Conservation (phyloP, 2,888 invertebrate species). For the Drosophila kanekoi region DNA sequence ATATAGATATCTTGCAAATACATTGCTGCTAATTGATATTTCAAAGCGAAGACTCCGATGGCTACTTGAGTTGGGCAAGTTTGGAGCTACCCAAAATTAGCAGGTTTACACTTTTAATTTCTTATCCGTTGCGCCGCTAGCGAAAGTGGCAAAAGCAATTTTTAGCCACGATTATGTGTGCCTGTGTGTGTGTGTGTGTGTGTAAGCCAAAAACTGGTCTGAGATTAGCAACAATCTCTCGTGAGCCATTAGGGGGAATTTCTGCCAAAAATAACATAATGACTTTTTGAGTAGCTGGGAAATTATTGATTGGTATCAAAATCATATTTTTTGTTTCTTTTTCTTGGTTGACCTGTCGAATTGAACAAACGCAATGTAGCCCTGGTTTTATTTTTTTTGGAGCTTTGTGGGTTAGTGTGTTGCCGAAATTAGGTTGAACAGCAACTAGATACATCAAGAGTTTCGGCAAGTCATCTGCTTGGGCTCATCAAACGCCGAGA, state of each 20-base stretch:
- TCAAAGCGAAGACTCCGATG: constrained; percentile 21
- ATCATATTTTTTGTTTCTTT: constrained; percentile 18
- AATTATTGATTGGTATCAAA: constrained; percentile 68
- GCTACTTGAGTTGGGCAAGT: constrained; percentile 16
- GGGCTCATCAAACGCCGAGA: constrained; percentile 10
- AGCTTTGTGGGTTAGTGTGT: constrained; percentile 58
- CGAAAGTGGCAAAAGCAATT: constrained; percentile 61
- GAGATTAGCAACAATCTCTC: constrained; percentile 29
- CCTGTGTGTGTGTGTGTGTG: not conserved
- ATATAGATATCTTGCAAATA: not conserved
- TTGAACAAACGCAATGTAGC: constrained; percentile 41
- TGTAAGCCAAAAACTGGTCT: constrained; percentile 23
- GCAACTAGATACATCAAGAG: constrained; percentile 26
- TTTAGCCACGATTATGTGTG: not conserved
- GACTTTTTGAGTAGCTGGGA: constrained; percentile 71
- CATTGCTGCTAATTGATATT: constrained; percentile 67
- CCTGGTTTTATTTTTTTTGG: constrained; percentile 28
- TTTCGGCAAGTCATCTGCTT: constrained; percentile 43
- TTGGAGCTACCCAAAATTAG: constrained; percentile 54
- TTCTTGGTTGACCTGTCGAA: constrained; percentile 23
- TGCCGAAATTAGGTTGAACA: constrained; percentile 34
- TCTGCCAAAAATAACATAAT: constrained; percentile 57
- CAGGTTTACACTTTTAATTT: constrained; percentile 75
- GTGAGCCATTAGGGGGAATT: constrained; percentile 47
- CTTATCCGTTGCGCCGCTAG: constrained; percentile 52